phyloP scores from a whole-genome alignment of 1,140 invertebrate genomes.

The Drosophila melanica region DNA sequence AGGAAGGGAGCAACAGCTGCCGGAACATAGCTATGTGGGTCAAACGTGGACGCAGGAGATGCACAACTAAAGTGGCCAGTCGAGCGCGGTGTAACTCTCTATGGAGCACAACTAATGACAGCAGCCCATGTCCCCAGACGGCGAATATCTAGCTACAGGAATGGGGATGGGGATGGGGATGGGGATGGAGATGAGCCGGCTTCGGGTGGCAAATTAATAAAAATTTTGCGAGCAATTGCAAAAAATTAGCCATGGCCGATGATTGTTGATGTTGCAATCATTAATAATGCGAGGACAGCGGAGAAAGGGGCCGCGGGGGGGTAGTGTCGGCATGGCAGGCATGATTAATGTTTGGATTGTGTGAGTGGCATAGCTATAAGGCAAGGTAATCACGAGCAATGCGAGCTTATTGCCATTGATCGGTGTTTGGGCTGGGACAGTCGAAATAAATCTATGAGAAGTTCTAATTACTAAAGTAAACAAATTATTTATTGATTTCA shows the following conservation, averaged over 20 bases:
- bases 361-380: constrained; percentile 51
- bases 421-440: background rate
- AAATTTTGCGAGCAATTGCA: constrained; percentile 57
- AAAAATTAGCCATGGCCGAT: constrained; percentile 60
- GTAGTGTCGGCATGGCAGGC: constrained; percentile 4
- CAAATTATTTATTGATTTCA: constrained; percentile 17
- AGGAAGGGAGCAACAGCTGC: constrained; percentile 47
- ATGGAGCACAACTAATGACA: constrained; percentile 42
- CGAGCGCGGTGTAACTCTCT: constrained; percentile 40
- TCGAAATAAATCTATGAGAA: background rate
- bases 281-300: constrained; percentile 39
- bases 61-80: constrained; percentile 31
- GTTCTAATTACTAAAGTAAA: constrained; percentile 8
- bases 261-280: constrained; percentile 58
- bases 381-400: constrained; percentile 46
- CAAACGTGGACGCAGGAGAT: constrained; percentile 37
- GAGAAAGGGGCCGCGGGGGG: background rate
- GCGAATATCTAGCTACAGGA: background rate
- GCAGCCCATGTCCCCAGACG: constrained; percentile 8
- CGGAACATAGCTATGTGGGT: constrained; percentile 33
- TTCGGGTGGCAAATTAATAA: constrained; percentile 31
- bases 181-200: background rate
- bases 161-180: too few species aligned
- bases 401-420: background rate
- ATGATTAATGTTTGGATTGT: constrained; percentile 56